These are phyloP conservation scores for Drosophila atroscutellata DNA, from an alignment of 2,888 invertebrate species.

Conservation along the genomic window DNA sequence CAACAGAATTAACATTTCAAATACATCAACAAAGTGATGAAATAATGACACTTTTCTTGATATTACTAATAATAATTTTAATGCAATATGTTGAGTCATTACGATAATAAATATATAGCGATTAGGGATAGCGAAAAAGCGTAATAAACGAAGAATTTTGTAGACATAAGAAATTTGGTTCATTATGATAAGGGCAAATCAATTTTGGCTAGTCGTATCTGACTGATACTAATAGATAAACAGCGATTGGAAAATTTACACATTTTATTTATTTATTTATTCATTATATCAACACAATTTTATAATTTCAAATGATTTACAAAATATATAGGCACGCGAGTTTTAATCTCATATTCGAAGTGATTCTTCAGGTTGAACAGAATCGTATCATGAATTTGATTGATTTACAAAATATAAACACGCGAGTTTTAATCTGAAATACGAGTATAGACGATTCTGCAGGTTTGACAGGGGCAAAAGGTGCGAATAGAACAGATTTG, in stretches of 20 bases:
- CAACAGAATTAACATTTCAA: not conserved
- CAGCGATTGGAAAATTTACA: slow-evolving; percentile 11
- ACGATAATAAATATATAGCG: slow-evolving; percentile 21
- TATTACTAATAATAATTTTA: slow-evolving; percentile 11
- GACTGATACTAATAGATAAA: slow-evolving; percentile 18
- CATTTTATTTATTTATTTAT: no score
- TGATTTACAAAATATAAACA: slow-evolving; percentile 60
- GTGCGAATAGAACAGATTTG: slow-evolving; percentile 52
- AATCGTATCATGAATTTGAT: slow-evolving; percentile 44
- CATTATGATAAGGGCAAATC: slow-evolving; percentile 19
- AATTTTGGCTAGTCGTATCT: slow-evolving; percentile 2
- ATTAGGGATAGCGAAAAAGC: slow-evolving; percentile 2
- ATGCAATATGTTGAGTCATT: slow-evolving; percentile 25
- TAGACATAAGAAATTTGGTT: not conserved
- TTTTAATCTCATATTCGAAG: not conserved
- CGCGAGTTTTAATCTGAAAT: slow-evolving; percentile 64
- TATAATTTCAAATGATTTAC: not conserved
- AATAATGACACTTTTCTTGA: not conserved
- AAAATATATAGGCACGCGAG: not conserved
- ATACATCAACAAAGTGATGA: slow-evolving; percentile 1
- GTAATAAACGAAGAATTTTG: not conserved
- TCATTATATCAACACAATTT: slow-evolving; percentile 3
- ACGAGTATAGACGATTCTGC: slow-evolving; percentile 43
- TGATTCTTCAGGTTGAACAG: not conserved
- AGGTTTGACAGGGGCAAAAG: slow-evolving; percentile 53